phyloP scores from a whole-genome alignment of 2,113 vertebrate species.

The Typhlomys cinereus region DNA sequence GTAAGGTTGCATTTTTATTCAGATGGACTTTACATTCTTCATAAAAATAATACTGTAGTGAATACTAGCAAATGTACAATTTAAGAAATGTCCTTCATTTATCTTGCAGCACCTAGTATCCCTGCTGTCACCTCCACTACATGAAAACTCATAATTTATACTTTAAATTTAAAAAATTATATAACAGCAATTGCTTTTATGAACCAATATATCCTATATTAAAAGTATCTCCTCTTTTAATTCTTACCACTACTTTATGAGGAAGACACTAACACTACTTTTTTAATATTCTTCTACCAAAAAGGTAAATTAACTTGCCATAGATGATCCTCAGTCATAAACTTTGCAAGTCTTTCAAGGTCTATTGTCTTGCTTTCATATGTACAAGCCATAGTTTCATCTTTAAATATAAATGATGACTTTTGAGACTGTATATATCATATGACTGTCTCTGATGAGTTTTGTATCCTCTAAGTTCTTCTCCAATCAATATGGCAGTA shows the following conservation, averaged over 20 bases:
- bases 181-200: background rate
- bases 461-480: background rate
- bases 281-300: background rate
- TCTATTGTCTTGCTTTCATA: background rate
- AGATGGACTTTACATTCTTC: background rate
- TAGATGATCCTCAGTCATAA: background rate
- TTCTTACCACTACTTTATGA: background rate
- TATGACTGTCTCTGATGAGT: background rate
- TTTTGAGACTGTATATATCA: background rate
- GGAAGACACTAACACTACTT: background rate
- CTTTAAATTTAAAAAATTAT: background rate
- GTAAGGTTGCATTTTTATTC: background rate
- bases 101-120: background rate
- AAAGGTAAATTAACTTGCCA: background rate
- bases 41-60: background rate
- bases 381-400: background rate
- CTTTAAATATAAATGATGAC: constrained; percentile 1
- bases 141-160: background rate
- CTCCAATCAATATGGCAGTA: background rate
- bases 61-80: background rate
- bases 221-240: background rate
- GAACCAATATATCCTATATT: background rate
- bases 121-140: background rate
- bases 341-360: background rate
- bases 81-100: background rate